A percentile compares a stretch with the other conserved stretches of the same genome.
phyloP scores from a whole-genome alignment of 2,888 invertebrate genomes.

The Athetis lepigone region DNA sequence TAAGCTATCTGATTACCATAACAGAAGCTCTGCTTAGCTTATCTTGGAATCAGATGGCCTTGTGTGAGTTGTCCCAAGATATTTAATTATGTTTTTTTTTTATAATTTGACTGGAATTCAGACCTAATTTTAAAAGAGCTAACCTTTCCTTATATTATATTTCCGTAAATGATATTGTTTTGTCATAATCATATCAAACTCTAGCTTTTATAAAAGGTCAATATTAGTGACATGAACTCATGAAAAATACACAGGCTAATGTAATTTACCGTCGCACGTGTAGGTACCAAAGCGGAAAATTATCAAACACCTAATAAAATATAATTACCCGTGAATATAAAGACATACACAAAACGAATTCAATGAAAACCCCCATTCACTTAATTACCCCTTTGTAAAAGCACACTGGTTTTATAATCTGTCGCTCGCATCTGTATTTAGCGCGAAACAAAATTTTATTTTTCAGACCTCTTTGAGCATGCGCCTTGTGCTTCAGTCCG shows the following conservation, averaged over 20 bases:
- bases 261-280: slow-evolving; percentile 18
- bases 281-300: slow-evolving; percentile 38
- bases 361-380: slow-evolving; percentile 65
- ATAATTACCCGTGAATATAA: slow-evolving; percentile 27
- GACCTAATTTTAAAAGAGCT: too few relatives aligned
- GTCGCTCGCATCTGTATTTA: slow-evolving; percentile 76
- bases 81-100: too few relatives aligned
- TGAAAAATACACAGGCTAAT: slow-evolving; percentile 18
- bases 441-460: slow-evolving; percentile 79
- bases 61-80: too few relatives aligned
- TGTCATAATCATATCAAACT: not conserved
- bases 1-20: too few relatives aligned
- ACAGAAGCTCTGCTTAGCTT: too few relatives aligned
- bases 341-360: slow-evolving; percentile 56
- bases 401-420: slow-evolving; percentile 71
- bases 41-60: too few relatives aligned
- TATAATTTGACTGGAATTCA: too few relatives aligned
- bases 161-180: not conserved
- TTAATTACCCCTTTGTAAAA: slow-evolving; percentile 67
- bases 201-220: slow-evolving; percentile 10
- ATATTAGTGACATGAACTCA: slow-evolving; percentile 8
- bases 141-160: too few relatives aligned
- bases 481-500: slow-evolving; percentile 70
- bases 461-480: slow-evolving; percentile 75
- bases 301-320: slow-evolving; percentile 59